A percentile compares a stretch with the other conserved stretches of the same genome.
These are phyloP conservation scores for Botia almorhae DNA, from an alignment of 2,797 vertebrate genomes.

Conservation along the genomic window DNA sequence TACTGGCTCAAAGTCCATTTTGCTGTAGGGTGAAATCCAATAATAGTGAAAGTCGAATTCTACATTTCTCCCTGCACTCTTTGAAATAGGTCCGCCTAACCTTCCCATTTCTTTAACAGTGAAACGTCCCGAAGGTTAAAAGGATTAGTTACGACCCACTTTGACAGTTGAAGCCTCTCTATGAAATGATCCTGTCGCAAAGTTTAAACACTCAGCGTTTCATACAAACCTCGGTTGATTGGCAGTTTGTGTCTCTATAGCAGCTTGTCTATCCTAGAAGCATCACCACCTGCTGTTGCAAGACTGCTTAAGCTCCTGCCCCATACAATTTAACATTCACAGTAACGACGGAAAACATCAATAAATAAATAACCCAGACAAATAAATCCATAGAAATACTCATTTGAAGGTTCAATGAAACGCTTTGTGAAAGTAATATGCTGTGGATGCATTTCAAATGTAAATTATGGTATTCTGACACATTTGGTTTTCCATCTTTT, in stretches of 20 bases:
- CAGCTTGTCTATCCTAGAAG: slow-evolving; percentile 58
- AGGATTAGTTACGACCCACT: slow-evolving; percentile 20
- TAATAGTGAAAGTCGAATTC: not conserved
- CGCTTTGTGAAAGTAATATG: slow-evolving; percentile 64
- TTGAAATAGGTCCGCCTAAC: not conserved
- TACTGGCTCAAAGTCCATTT: not conserved
- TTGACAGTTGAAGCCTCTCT: slow-evolving; percentile 27
- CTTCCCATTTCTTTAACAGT: not conserved
- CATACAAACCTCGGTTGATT: slow-evolving; percentile 60
- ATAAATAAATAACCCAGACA: slow-evolving; percentile 66
- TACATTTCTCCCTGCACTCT: not conserved
- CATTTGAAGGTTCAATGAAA: slow-evolving; percentile 65
- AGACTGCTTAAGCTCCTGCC: slow-evolving; percentile 61
- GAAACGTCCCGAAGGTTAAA: not conserved
- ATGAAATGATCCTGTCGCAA: slow-evolving; percentile 27
- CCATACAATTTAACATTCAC: slow-evolving; percentile 62
- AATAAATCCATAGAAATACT: slow-evolving; percentile 66
- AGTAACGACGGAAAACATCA: slow-evolving; percentile 61
- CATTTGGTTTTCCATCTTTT: slow-evolving; percentile 64
- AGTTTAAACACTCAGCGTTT: slow-evolving; percentile 48
- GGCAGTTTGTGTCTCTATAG: slow-evolving; percentile 56
- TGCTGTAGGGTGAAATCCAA: not conserved
- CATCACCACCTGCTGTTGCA: slow-evolving; percentile 66
- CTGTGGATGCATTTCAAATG: slow-evolving; percentile 67
- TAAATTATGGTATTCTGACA: slow-evolving; percentile 66